Percentiles rank a stretch among this genome's conserved stretches.
Conservation (phyloP, 2,888 invertebrate genomes). For the Xylophagus ater region DNA sequence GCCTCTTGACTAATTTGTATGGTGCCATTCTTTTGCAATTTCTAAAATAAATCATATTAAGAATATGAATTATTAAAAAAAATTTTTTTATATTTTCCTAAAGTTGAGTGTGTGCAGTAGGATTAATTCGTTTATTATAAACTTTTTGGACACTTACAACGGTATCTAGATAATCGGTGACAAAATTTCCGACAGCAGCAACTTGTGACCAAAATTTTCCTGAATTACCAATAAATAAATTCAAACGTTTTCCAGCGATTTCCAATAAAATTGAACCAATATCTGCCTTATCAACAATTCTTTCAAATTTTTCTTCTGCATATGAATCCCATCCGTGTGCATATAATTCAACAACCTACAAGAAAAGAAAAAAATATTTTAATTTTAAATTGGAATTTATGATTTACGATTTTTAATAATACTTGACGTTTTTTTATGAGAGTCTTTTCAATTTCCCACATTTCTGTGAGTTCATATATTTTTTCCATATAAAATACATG, state of each 20-base stretch:
- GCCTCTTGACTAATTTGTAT: constrained; percentile 28
- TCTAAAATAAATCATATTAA: constrained; percentile 7
- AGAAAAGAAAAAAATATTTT: constrained; percentile 15
- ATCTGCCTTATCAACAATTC: constrained; percentile 56
- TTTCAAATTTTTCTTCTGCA: constrained; percentile 50
- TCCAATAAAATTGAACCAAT: constrained; percentile 62
- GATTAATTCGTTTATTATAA: no score
- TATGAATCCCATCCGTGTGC: constrained; percentile 50
- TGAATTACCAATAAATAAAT: constrained; percentile 50
- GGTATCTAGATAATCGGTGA: constrained; percentile 64
- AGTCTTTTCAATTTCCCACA: constrained; percentile 68
- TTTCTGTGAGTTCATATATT: constrained; percentile 55
- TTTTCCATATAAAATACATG: constrained; percentile 60
- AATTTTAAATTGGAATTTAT: constrained; percentile 5
- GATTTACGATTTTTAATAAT: no score
- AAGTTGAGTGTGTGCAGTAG: no score
- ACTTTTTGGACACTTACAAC: constrained; percentile 42
- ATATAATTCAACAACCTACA: constrained; percentile 50
- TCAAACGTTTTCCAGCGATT: constrained; percentile 71
- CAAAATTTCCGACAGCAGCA: constrained; percentile 62
- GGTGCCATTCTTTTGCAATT: constrained; percentile 14
- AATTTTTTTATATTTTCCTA: constrained; percentile 7
- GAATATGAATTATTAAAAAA: neutral
- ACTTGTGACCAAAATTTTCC: constrained; percentile 53
- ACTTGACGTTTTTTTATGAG: constrained; percentile 68